Evolutionary conservation across 1,140 invertebrate genomes (phyloP), one percentile per base, ranked within the genome.

Genomic region (Brachionus rubens): DNA sequence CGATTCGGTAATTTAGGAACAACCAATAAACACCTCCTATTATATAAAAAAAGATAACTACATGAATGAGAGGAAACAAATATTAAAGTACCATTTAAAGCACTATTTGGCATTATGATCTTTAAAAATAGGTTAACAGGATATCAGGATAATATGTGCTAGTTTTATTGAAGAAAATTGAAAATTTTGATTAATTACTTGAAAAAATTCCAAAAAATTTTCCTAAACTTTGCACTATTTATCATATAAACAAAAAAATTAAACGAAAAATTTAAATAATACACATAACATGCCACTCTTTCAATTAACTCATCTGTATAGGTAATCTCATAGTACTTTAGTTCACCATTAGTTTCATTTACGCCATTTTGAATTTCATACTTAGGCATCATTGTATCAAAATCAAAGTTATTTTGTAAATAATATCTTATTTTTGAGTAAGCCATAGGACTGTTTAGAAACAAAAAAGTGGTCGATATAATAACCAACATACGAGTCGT

Each of bases 201-300:
- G n/a, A n/a, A n/a, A n/a, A n/a, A n/a, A n/a, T n/a, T n/a, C n/a
- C n/a, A n/a, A n/a, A n/a, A n/a, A n/a, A n/a, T n/a, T n/a, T 46
- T 65, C 9, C n/a, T 65, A 26, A 65, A 65, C 43, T 65, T 65
- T 43, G 59, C 41, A 12, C 43, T 65, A 36, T 65, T 65, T 43
- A 65, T 43, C 1, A 36, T 43, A 83, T 93, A 93, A 16, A 93
- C 85, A n/a, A 91, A 85, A 82, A 93, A 92, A 85, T 92, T 92
- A 56, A 92, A 90, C 54, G 90, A 90, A 80, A 92, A 92, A 83
- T 92, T 92, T 7, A 90, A 89, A 79, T 91, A 88, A 82, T 91
- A 92, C 7, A 81, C 72, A 46, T 65, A 65, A 2, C 36, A 65
- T 12, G 59, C 33, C 3, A 65, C 19, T 9, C 59, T 16, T 36